A percentile compares a stretch with the other conserved stretches of the same genome.
Evolutionary conservation across 2,888 invertebrate genomes (phyloP).

Genomic region (Alentia gelatinosa): DNA sequence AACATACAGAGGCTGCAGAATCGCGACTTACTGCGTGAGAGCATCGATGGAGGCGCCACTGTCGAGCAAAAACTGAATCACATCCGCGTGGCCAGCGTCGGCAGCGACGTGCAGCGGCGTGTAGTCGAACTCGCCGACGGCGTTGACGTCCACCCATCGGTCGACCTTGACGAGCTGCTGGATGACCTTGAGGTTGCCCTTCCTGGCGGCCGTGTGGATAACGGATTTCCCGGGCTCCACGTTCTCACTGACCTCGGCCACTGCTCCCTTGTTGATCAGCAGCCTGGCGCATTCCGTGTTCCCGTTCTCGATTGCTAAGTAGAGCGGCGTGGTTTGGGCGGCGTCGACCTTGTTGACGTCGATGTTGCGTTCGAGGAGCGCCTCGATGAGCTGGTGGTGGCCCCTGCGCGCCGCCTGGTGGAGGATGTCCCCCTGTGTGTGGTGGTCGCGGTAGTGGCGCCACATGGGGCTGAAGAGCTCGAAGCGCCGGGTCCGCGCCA

Average conservation of each 20-base stretch:
- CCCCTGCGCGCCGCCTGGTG: background rate
- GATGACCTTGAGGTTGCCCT: background rate
- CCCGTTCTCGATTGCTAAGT: background rate
- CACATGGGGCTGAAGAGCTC: background rate
- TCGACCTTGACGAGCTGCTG: background rate
- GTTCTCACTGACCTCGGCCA: background rate
- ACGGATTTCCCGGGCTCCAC: background rate
- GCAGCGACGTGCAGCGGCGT: constrained; percentile 27
- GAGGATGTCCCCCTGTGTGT: background rate
- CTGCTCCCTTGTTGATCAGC: background rate
- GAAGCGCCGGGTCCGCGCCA: background rate
- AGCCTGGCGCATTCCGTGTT: background rate
- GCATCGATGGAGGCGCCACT: background rate
- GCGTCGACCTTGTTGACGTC: background rate
- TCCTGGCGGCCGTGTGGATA: constrained; percentile 5
- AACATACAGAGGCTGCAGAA: too few species aligned
- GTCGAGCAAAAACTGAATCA: background rate
- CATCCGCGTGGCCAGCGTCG: background rate
- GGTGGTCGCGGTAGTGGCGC: background rate
- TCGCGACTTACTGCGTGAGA: constrained; percentile 33
- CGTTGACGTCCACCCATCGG: background rate
- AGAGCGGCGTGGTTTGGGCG: background rate
- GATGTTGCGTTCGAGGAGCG: background rate
- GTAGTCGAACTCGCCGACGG: constrained; percentile 2
- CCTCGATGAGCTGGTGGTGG: background rate